Percentiles rank a stretch among this genome's conserved stretches.
phyloP scores from a whole-genome alignment of 2,113 vertebrate species.

The Chamaea fasciata region DNA sequence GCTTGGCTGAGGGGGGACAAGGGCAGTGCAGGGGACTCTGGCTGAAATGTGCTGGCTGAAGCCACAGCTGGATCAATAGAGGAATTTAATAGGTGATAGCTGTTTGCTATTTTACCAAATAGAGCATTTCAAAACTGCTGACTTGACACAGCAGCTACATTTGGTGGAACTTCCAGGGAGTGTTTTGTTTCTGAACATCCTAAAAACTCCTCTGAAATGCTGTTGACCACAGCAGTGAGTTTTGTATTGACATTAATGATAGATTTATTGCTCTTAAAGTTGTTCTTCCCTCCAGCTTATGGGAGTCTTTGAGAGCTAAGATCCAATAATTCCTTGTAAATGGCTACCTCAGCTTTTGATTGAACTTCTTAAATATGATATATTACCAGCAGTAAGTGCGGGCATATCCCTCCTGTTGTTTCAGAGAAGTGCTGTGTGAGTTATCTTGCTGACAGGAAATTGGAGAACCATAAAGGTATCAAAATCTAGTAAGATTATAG shows the following conservation, averaged over 20 bases:
- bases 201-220: conserved; percentile 11
- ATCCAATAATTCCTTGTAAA: neutral
- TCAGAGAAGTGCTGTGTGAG: neutral
- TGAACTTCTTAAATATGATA: neutral
- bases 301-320: neutral
- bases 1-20: neutral
- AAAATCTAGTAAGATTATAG: neutral
- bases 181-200: conserved; percentile 15
- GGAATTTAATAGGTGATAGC: neutral
- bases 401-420: neutral
- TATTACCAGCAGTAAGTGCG: neutral
- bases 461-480: neutral
- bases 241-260: neutral
- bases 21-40: neutral
- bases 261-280: conserved; percentile 2
- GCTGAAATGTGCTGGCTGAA: neutral
- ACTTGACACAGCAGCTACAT: neutral
- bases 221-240: neutral
- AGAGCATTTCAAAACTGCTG: conserved; percentile 52
- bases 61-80: neutral
- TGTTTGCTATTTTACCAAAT: conserved; percentile 36
- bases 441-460: neutral
- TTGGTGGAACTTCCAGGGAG: neutral
- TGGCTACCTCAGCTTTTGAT: neutral
- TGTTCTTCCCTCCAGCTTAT: neutral